Base-by-base conservation (phyloP, 2,888 invertebrate genomes). In the Pristionchus entomophagus region DNA sequence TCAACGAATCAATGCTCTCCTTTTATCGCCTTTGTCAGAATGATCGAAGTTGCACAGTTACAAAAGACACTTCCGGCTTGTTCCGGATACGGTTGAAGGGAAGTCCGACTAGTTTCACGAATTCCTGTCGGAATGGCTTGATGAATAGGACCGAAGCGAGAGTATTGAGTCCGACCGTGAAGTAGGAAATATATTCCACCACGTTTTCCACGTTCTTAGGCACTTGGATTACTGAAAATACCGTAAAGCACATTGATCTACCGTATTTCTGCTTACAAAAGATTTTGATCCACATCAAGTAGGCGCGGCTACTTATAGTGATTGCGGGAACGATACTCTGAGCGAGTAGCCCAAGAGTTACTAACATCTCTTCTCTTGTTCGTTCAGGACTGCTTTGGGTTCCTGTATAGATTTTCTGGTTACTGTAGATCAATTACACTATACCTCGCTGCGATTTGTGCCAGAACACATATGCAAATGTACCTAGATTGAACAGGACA, bases 311-410 rank as follows among this genome's bases (percentile, higher is more conserved):
- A 26, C 78, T 51, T 6, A 78, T 49, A 0, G 78, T 78, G 29
- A 78, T 49, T 14, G 78, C 78, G 29, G 78, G 78, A 1, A 78
- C 78, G 45, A 78, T 32, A 26, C 78, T 78, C 41, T 78, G 78
- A 0, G 51, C 49, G 8, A 78, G 41, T 29, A 78, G 26, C 0
- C 78, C 32, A 1, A 78, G 78, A 6, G 78, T 51, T 8, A 78
- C 49, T 4, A 78, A 19, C 10, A 45, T 26, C 26, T 78, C 78
- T 6, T 78, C 78, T 6, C 78, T 17, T 3, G 78, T 26, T 49
- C 26, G 22, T 17, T 3, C 78, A 2, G 49, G 5, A 8, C 78
- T 35, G 1, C 17, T 49, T 49, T n/a, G 49, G 22, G 29, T 29
- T 45, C 26, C 49, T 78, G 49, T 2, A 77, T 26, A 3, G n/a